These are phyloP conservation scores for Myrmecophaga tridactyla DNA, from an alignment of 2,113 vertebrate genomes.

Conservation along the genomic window DNA sequence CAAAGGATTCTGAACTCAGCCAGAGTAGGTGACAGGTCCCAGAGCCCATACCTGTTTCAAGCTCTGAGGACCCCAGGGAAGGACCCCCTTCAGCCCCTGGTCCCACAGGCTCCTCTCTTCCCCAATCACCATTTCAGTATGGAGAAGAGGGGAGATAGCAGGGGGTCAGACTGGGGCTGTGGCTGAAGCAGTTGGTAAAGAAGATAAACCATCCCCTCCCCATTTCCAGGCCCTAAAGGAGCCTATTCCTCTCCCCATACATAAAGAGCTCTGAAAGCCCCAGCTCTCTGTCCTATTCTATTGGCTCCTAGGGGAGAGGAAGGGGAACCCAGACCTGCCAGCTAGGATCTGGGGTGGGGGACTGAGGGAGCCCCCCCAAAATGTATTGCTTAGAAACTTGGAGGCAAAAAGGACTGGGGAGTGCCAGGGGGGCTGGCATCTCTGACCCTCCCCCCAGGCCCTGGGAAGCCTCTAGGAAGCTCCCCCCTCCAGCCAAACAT, in stretches of 20 bases:
- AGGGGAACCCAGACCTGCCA: slow-evolving; percentile 74
- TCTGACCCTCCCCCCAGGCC: slow-evolving; percentile 54
- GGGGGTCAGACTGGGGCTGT: not conserved
- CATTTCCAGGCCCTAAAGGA: slow-evolving; percentile 27
- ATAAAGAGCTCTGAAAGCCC: slow-evolving; percentile 34
- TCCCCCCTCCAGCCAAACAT: slow-evolving; percentile 21
- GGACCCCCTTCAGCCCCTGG: not conserved
- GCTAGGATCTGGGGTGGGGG: slow-evolving; percentile 76
- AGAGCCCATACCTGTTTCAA: not conserved
- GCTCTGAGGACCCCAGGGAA: not conserved
- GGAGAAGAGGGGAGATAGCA: not conserved
- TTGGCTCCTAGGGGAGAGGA: slow-evolving; percentile 46
- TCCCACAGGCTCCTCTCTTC: not conserved
- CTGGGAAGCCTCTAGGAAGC: slow-evolving; percentile 43
- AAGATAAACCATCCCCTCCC: not conserved
- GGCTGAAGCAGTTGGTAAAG: slow-evolving; percentile 20
- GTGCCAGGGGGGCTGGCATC: slow-evolving; percentile 72
- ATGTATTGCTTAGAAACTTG: slow-evolving; percentile 81
- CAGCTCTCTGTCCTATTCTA: slow-evolving; percentile 41
- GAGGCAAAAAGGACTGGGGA: slow-evolving; percentile 71
- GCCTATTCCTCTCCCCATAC: not conserved
- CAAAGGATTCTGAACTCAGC: not conserved
- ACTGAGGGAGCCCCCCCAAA: slow-evolving; percentile 73
- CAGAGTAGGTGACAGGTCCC: not conserved
- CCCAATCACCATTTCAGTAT: not conserved